These are phyloP conservation scores for Metopia argyrocephala DNA, from an alignment of 2,888 invertebrate genomes.

Conservation along the genomic window DNA sequence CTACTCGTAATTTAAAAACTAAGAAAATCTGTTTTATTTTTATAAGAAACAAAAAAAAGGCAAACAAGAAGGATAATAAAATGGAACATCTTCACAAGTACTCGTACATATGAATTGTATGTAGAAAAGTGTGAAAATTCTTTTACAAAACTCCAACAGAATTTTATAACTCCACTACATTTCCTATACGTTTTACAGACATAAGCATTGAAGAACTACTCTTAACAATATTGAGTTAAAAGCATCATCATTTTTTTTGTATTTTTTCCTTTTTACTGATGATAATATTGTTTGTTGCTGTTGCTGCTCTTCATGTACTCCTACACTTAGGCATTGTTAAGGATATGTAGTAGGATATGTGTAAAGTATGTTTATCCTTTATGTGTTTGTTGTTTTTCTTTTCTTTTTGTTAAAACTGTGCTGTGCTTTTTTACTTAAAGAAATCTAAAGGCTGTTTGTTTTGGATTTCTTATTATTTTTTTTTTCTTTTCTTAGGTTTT, in stretches of 20 bases:
- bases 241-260: slow-evolving; percentile 38
- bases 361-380: slow-evolving; percentile 60
- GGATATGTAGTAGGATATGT: slow-evolving; percentile 55
- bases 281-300: slow-evolving; percentile 3
- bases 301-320: slow-evolving; percentile 12
- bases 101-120: slow-evolving; percentile 18
- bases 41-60: neutral
- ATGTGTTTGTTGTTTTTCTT: slow-evolving; percentile 22
- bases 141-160: slow-evolving; percentile 42
- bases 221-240: slow-evolving; percentile 61
- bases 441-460: too few species aligned
- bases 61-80: neutral
- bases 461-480: too few species aligned
- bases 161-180: slow-evolving; percentile 5
- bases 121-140: slow-evolving; percentile 63
- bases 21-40: slow-evolving; percentile 50
- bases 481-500: neutral
- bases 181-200: neutral
- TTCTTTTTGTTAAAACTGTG: neutral
- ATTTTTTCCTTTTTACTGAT: slow-evolving; percentile 4
- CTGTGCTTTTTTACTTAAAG: too few species aligned
- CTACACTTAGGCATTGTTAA: slow-evolving; percentile 42
- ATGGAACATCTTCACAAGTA: neutral
- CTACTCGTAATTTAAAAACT: slow-evolving; percentile 31
- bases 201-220: slow-evolving; percentile 31